Conservation (phyloP, 2,113 vertebrate genomes). For the Gallinago paraguaiae region DNA sequence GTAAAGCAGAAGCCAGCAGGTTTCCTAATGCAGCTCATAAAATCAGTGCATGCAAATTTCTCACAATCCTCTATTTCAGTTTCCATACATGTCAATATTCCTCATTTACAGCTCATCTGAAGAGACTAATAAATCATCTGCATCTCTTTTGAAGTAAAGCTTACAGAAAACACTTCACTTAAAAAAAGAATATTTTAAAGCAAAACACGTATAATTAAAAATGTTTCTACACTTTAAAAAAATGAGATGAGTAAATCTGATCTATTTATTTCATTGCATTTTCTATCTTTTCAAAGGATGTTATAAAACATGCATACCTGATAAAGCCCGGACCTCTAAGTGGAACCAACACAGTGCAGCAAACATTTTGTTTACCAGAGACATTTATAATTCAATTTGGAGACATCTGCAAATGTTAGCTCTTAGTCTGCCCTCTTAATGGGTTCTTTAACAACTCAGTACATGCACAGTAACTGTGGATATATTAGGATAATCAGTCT, state of each 20-base stretch:
- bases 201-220: not conserved
- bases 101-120: not conserved
- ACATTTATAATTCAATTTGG: constrained; percentile 66
- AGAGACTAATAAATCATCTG: not conserved
- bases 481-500: constrained; percentile 53
- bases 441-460: constrained; percentile 55
- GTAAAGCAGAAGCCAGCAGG: not conserved
- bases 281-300: not conserved
- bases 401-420: constrained; percentile 62
- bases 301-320: not conserved
- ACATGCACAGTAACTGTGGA: constrained; percentile 53
- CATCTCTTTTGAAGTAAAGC: not conserved
- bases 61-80: not conserved
- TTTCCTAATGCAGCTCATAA: not conserved
- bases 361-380: constrained; percentile 30
- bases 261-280: not conserved
- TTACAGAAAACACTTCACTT: not conserved
- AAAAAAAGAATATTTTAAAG: not conserved
- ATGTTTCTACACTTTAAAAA: not conserved
- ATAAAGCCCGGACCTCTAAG: not conserved
- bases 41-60: not conserved
- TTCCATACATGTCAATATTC: not conserved
- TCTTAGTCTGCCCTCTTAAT: constrained; percentile 55
- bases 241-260: not conserved
- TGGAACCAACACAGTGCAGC: not conserved